Evolutionary conservation across 2,113 vertebrate species (phyloP).

Genomic region (Equus quagga): DNA sequence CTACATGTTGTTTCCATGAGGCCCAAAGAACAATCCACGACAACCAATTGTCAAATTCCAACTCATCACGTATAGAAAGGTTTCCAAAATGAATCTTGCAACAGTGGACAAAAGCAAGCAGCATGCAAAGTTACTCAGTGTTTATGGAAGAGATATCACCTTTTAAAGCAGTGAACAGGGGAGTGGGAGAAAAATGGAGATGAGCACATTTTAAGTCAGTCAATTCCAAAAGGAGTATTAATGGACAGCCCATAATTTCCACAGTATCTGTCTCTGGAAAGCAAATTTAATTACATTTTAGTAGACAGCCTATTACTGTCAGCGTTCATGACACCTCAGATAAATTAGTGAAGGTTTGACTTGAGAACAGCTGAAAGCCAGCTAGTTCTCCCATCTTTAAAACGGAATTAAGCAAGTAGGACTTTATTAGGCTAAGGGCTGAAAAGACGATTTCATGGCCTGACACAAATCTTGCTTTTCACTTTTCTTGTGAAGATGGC

Average conservation of each 20-base stretch:
- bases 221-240: not conserved
- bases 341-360: not conserved
- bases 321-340: not conserved
- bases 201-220: not conserved
- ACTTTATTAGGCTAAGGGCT: not conserved
- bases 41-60: not conserved
- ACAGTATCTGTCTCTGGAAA: not conserved
- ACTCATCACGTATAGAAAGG: not conserved
- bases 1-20: not conserved
- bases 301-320: not conserved
- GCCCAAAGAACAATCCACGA: not conserved
- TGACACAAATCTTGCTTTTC: not conserved
- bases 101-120: not conserved
- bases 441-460: not conserved
- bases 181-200: not conserved
- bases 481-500: not conserved
- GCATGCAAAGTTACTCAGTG: not conserved
- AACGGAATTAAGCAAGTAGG: not conserved
- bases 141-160: not conserved
- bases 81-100: constrained; percentile 37
- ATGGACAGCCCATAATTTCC: not conserved
- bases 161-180: not conserved
- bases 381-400: not conserved
- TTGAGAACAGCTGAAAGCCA: not conserved
- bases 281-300: not conserved